Conservation (phyloP, 2,113 vertebrate species). For the Pituophis catenifer region DNA sequence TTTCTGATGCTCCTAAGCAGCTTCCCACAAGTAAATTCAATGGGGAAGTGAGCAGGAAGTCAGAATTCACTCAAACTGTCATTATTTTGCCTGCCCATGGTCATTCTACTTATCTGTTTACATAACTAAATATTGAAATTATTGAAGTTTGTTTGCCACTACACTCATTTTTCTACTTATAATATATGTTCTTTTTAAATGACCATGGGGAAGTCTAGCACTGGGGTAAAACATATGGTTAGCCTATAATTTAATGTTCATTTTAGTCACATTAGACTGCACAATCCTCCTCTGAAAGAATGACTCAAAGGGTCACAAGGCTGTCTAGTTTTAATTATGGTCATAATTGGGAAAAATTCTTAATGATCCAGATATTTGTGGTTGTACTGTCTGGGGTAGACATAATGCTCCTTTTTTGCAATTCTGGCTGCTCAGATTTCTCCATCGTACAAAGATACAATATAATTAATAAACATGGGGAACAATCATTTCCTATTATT, state of each 20-base stretch:
- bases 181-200: neutral
- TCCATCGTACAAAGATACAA: neutral
- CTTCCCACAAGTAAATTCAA: neutral
- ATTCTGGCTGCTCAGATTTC: neutral
- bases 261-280: neutral
- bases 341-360: neutral
- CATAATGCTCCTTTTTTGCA: neutral
- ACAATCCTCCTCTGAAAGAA: neutral
- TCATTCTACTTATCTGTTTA: neutral
- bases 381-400: neutral
- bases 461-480: neutral
- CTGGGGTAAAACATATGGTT: neutral
- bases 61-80: neutral
- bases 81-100: neutral
- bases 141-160: neutral
- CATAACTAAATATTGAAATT: neutral
- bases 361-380: neutral
- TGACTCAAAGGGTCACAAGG: neutral
- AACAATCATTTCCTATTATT: neutral
- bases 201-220: neutral
- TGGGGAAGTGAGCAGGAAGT: too few species aligned
- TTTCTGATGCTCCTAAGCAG: neutral
- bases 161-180: neutral
- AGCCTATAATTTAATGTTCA: neutral
- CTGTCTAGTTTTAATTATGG: neutral